Conservation (phyloP, 2,113 vertebrate genomes). For the Ursus arctos region DNA sequence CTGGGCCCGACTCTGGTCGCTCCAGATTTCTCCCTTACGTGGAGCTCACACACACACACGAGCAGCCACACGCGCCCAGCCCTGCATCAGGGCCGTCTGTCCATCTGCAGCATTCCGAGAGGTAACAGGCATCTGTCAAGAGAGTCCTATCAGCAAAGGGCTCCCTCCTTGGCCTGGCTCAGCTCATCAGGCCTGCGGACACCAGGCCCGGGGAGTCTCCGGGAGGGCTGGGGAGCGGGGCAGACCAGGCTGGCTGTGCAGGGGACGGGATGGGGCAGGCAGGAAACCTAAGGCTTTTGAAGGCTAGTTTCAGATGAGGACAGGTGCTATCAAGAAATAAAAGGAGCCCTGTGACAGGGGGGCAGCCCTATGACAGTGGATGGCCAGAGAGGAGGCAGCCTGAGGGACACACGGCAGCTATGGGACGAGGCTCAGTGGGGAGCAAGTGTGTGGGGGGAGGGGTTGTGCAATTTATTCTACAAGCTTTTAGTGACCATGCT, state of each 20-base stretch:
- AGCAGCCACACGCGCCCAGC: not conserved
- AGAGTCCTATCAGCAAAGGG: not conserved
- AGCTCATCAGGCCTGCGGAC: not conserved
- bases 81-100: not conserved
- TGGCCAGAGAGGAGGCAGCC: not conserved
- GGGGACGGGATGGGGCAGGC: not conserved
- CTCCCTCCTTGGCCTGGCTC: not conserved
- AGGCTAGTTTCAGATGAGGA: not conserved
- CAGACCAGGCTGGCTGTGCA: not conserved
- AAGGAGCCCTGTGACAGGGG: not conserved
- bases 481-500: not conserved
- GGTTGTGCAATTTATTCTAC: not conserved
- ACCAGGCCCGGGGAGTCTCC: not conserved
- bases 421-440: not conserved
- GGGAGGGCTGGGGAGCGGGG: not conserved
- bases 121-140: not conserved
- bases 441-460: too few species aligned
- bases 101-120: not conserved
- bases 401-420: not conserved
- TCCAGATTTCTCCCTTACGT: not conserved
- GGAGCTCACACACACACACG: not conserved
- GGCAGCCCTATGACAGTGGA: not conserved
- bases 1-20: not conserved
- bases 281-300: not conserved
- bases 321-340: not conserved